These are phyloP conservation scores for Chelonia mydas DNA, from an alignment of 2,797 vertebrate species.

Conservation along the genomic window DNA sequence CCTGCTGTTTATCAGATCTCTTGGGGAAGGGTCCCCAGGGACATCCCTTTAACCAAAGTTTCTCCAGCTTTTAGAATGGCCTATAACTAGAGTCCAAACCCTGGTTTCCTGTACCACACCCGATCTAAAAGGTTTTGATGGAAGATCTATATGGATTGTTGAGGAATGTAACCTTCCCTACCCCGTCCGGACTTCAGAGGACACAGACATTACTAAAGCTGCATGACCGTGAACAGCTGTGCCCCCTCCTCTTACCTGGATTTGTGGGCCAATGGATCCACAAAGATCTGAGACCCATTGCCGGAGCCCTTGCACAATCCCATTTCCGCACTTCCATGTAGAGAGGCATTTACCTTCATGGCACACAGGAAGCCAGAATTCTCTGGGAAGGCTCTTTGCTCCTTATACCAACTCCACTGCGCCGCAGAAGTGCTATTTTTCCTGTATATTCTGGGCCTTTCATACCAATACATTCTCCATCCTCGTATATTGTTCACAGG, in stretches of 20 bases:
- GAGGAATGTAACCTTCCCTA: background rate
- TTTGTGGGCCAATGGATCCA: background rate
- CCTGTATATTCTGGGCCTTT: too few species aligned
- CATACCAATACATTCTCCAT: too few species aligned
- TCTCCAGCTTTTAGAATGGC: background rate
- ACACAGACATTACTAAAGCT: too few species aligned
- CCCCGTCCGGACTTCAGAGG: too few species aligned
- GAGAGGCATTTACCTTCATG: background rate
- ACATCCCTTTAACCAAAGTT: background rate
- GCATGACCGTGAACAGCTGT: too few species aligned
- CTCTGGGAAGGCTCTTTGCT: too few species aligned
- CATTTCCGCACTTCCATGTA: background rate
- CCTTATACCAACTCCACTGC: too few species aligned
- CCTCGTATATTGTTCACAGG: too few species aligned
- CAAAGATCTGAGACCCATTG: background rate
- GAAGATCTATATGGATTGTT: background rate
- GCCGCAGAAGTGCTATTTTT: too few species aligned
- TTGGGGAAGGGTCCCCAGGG: background rate
- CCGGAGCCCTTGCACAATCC: background rate
- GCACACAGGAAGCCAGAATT: too few species aligned
- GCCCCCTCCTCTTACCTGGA: background rate
- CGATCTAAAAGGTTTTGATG: background rate
- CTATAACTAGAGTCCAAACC: background rate
- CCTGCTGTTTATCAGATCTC: accelerated
- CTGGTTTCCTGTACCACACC: background rate